Evolutionary conservation across 2,888 invertebrate genomes (phyloP), one percentile per base, ranked within the genome.

Genomic region (Lordiphosa fenestrarum): DNA sequence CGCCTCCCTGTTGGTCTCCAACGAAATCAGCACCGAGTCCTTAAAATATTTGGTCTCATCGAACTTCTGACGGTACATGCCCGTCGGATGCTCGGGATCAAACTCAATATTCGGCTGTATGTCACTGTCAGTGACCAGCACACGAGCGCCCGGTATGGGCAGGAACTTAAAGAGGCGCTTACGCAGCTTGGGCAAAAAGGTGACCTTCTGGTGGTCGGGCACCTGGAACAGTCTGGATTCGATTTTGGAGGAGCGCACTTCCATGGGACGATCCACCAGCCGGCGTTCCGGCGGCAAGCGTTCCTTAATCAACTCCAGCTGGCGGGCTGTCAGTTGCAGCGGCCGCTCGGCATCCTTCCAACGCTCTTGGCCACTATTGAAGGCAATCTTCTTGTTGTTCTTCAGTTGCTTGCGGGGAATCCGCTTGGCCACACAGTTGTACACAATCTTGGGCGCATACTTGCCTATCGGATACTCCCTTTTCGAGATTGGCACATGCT

Each of bases 361-460:
- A 3, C 88, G 86, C 37, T 88, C 86, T 58, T 76, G 76, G 5
- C 87, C 86, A 25, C 88, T 88, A 25, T 73, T 68, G 15, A 88
- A 88, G 1, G 87, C 88, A 10, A 88, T 76, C 50, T 88, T 88
- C 40, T 88, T 88, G 52, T 88, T 88, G 40, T 59, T 82, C 1
- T 81, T 71, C 57, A 87, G 35, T 49, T 87, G 87, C 4, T 86
- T 83, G 1, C 88, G 83, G 0, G 53, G 46, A 3, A 78, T 21
- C 0, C 74, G 70, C 54, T 81, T 88, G 1, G 73, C 59, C n/a
- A 85, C 64, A 30, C 87, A 87, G 37, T 88, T 86, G 51, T 75
- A 88, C 4, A 61, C 40, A 23, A 74, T 65, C 5, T 50, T 61
- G 1, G 75, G 70, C 39, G 53, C 71, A 19, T 82, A 82, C 0